phyloP scores from a whole-genome alignment of 2,888 invertebrate species.

The Eupithecia tripunctaria region DNA sequence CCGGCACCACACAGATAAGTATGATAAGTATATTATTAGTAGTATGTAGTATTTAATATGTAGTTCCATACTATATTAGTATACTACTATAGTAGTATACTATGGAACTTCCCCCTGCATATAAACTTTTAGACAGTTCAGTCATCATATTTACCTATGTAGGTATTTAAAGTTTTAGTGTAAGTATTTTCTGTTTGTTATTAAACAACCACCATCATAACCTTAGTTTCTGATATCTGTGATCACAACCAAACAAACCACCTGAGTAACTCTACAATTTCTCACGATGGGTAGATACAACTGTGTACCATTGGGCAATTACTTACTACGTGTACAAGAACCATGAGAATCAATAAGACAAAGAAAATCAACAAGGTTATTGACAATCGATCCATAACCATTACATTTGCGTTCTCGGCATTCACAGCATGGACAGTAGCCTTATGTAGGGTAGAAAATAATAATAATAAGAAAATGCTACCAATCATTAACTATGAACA shows the following conservation, averaged over 20 bases:
- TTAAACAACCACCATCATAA: background rate
- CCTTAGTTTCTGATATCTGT: too few species aligned
- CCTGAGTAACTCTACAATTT: background rate
- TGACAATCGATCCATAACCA: background rate
- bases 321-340: conserved; percentile 1
- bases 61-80: too few species aligned
- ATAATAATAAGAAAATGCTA: too few species aligned
- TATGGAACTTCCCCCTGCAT: background rate
- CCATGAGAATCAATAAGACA: background rate
- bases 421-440: background rate
- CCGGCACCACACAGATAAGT: too few species aligned
- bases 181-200: background rate
- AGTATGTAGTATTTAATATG: too few species aligned
- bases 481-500: too few species aligned
- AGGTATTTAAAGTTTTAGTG: background rate
- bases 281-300: background rate
- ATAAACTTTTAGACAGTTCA: background rate
- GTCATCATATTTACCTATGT: background rate
- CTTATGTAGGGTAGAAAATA: background rate
- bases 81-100: too few species aligned
- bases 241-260: too few species aligned
- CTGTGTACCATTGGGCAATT: background rate
- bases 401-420: background rate
- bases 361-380: background rate
- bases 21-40: too few species aligned